These are phyloP conservation scores for Leistus spinibarbis DNA, from an alignment of 2,888 invertebrate species.

Conservation along the genomic window DNA sequence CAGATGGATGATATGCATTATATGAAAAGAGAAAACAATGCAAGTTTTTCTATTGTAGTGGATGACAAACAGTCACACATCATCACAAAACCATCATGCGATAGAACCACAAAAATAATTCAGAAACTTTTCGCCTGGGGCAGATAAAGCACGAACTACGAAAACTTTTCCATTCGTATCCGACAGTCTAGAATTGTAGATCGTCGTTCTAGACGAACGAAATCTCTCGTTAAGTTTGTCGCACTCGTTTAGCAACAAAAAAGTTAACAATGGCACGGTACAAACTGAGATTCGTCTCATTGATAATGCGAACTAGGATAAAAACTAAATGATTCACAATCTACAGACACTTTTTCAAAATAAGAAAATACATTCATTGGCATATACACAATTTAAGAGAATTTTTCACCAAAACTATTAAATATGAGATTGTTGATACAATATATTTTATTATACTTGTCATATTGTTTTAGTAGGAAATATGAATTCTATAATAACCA, in stretches of 20 bases:
- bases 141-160: conserved; percentile 35
- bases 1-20: not conserved
- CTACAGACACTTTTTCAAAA: not conserved
- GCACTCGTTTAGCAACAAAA: not conserved
- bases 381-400: not conserved
- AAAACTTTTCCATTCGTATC: conserved; percentile 33
- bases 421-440: no score
- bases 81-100: conserved; percentile 37
- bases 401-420: no score
- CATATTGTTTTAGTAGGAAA: no score
- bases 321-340: not conserved
- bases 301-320: not conserved
- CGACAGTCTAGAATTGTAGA: conserved; percentile 36
- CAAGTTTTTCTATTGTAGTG: conserved; percentile 33
- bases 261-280: not conserved
- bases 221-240: not conserved
- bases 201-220: conserved; percentile 13
- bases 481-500: no score
- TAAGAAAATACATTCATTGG: not conserved
- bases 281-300: not conserved
- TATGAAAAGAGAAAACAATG: conserved; percentile 24
- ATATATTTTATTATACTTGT: no score
- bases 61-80: conserved; percentile 38
- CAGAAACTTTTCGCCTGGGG: conserved; percentile 28
- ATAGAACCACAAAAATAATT: conserved; percentile 38